Evolutionary conservation across 2,888 invertebrate species (phyloP).

Genomic region (Geotrupes spiniger): DNA sequence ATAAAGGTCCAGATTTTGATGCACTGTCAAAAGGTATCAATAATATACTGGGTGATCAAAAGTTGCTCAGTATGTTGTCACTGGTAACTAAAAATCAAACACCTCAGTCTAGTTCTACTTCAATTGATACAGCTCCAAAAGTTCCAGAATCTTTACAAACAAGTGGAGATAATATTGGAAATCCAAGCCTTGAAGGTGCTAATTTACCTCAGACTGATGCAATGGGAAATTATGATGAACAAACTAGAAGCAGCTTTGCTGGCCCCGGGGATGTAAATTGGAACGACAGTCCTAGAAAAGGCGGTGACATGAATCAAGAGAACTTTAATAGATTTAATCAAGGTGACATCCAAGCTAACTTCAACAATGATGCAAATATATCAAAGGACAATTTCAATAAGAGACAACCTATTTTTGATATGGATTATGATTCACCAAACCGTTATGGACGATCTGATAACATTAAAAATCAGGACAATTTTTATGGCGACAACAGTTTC

Average conservation of each 20-base stretch:
- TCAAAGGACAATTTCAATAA: constrained; percentile 14
- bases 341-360: constrained; percentile 9
- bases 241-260: constrained; percentile 42
- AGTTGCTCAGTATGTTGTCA: constrained; percentile 60
- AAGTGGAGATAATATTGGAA: constrained; percentile 17
- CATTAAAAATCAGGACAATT: constrained; percentile 9
- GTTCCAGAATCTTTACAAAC: constrained; percentile 3
- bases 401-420: not conserved
- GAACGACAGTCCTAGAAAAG: constrained; percentile 9
- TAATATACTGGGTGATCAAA: constrained; percentile 61
- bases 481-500: constrained; percentile 1
- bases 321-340: constrained; percentile 16
- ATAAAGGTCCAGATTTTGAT: constrained; percentile 54
- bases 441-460: constrained; percentile 20
- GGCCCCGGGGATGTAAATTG: constrained; percentile 12
- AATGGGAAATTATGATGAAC: constrained; percentile 41
- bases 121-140: constrained; percentile 38
- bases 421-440: constrained; percentile 10
- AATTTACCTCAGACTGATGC: constrained; percentile 25
- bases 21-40: constrained; percentile 63
- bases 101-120: constrained; percentile 27
- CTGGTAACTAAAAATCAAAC: constrained; percentile 45
- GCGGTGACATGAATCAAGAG: constrained; percentile 8
- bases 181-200: constrained; percentile 27
- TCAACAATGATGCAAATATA: constrained; percentile 9